Conservation (phyloP, 1,140 invertebrate species). For the Nylanderia fulva region DNA sequence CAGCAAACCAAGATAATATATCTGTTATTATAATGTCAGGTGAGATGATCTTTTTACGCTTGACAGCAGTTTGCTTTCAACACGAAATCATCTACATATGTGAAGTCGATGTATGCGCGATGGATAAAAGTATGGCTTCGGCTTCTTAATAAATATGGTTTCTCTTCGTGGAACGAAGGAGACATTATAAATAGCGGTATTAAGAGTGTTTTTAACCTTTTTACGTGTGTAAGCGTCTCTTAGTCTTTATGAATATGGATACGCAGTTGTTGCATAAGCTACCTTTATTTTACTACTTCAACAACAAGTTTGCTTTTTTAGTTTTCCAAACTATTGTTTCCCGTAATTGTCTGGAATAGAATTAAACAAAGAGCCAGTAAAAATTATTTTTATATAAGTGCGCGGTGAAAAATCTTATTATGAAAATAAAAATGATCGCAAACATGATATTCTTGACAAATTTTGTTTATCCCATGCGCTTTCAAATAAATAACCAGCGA, state of each 20-base stretch:
- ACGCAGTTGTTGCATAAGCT: neutral
- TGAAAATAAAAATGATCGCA: neutral
- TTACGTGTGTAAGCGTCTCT: constrained; percentile 45
- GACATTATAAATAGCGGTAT: constrained; percentile 65
- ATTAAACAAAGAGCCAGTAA: neutral
- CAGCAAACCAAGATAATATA: neutral
- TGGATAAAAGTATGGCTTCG: constrained; percentile 68
- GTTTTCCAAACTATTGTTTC: neutral
- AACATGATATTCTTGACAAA: constrained; percentile 11
- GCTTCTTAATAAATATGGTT: constrained; percentile 78
- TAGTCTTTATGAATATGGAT: constrained; percentile 52
- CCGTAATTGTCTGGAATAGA: neutral
- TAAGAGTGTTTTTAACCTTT: constrained; percentile 52
- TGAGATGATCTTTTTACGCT: neutral
- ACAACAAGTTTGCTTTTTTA: constrained; percentile 1
- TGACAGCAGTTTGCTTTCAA: constrained; percentile 32
- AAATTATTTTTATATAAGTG: neutral
- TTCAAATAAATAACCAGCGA: constrained; percentile 34
- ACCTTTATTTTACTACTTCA: neutral
- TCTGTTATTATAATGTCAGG: neutral
- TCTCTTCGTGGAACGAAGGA: constrained; percentile 61
- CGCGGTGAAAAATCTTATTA: neutral
- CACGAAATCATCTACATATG: neutral
- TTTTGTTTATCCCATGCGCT: constrained; percentile 33
- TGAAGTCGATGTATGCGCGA: constrained; percentile 10